A percentile compares a stretch with the other conserved stretches of the same genome.
Conservation (phyloP, 2,113 vertebrate genomes). For the Bubalus kerabau region DNA sequence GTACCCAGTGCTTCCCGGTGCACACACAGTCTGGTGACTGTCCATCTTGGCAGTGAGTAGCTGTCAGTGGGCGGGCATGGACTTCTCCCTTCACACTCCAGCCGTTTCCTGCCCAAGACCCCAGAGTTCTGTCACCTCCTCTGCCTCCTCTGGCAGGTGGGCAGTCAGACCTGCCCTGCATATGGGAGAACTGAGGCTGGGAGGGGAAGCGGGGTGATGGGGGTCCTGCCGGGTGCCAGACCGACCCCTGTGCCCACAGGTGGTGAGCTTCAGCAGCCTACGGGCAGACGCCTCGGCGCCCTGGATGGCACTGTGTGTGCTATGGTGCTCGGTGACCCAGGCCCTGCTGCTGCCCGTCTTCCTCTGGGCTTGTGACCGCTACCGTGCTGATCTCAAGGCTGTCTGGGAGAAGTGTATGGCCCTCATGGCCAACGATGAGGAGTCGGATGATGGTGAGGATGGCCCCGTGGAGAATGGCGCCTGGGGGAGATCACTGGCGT, state of each 20-base stretch:
- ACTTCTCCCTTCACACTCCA: accelerated
- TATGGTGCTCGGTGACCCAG: constrained; percentile 94
- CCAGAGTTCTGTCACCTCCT: not conserved
- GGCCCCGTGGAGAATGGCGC: not conserved
- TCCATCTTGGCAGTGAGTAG: not conserved
- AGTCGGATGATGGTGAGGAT: constrained; percentile 86
- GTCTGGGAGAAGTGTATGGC: constrained; percentile 93
- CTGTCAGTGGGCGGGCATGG: too few species aligned
- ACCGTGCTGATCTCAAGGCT: constrained; percentile 88
- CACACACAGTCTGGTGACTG: not conserved
- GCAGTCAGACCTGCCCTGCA: not conserved
- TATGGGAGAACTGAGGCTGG: not conserved
- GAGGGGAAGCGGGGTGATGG: accelerated
- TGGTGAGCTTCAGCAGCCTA: constrained; percentile 93
- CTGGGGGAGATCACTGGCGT: not conserved
- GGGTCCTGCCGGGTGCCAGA: not conserved
- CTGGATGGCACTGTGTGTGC: constrained; percentile 93
- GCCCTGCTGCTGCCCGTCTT: constrained; percentile 91
- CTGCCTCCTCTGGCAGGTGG: not conserved
- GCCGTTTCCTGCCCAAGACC: too few species aligned
- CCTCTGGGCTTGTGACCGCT: constrained; percentile 94
- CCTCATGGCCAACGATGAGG: constrained; percentile 89
- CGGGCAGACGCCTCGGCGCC: constrained; percentile 86
- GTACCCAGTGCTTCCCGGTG: accelerated
- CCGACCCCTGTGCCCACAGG: constrained; percentile 74